Evolutionary conservation across 2,113 vertebrate species (phyloP), one percentile per base, ranked within the genome.

Genomic region (Scatophagus argus): DNA sequence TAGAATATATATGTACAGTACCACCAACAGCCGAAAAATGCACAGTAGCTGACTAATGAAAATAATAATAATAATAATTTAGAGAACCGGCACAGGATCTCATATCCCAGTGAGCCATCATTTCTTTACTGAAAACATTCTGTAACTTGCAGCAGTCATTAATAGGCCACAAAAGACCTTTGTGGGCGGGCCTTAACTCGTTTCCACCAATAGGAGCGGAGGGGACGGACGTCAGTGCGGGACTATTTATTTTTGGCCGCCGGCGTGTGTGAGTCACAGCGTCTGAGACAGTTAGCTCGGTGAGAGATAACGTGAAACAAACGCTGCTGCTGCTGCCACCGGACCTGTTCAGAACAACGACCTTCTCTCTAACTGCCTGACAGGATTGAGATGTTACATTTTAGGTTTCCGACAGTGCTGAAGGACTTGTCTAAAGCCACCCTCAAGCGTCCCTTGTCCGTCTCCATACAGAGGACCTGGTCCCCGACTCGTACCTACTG

Each of bases 371-470:
- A 55, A 79, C 41, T 70, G 85, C 80, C 75, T 5, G 90, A 91
- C 81, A 77, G 78, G 92, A 91, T 91, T 94, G 94, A 95, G 77
- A 95, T 95, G 95, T 95, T 94, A 86, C 93, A 94, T 34, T 94
- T 94, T 60, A 92, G 93, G 92, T 77, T 72, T 36, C 86, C 94
- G 27, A 54, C 85, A 93, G 72, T 84, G 85, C 91, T 95, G 68
- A 94, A 94, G 93, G 93, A 93, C 89, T 92, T 94, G 82, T 89
- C 89, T 79, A 75, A 90, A 83, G 79, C 90, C 87, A 87, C 78
- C 84, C 85, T 92, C 17, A 92, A 93, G 84, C 93, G 92, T 85
- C 85, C 91, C 41, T 75, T 89, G 32, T 63, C 82, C 44, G 69
- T 61, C 77, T 77, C 55, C 4, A 77, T 74, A 55, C 81, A 75